Evolutionary conservation across 2,797 vertebrate species (phyloP).

Genomic region (Alosa sapidissima): DNA sequence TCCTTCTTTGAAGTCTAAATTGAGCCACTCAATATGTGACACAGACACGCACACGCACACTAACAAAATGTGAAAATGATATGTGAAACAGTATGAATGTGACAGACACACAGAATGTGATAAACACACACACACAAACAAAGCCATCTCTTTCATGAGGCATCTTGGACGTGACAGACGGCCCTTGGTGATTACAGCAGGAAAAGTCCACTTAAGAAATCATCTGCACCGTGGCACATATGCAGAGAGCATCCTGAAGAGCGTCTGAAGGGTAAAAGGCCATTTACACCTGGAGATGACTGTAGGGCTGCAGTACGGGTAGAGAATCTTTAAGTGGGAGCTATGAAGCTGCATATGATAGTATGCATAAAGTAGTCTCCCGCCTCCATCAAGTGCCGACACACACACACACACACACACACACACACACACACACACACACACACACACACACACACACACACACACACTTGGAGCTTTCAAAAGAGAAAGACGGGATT

Average conservation of each 20-base stretch:
- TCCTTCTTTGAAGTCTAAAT: too few relatives aligned
- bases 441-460: neutral
- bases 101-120: neutral
- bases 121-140: neutral
- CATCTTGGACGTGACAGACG: neutral
- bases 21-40: too few relatives aligned
- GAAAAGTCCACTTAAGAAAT: neutral
- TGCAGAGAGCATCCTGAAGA: neutral
- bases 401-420: slow-evolving; percentile 5
- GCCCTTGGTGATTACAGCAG: neutral
- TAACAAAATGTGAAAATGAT: too few relatives aligned
- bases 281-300: neutral
- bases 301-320: neutral
- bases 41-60: neutral
- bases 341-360: neutral
- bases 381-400: neutral
- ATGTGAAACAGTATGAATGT: too few relatives aligned
- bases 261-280: neutral
- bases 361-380: neutral
- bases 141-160: too few relatives aligned
- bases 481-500: neutral
- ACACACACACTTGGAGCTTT: slow-evolving; percentile 1
- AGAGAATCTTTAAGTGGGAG: neutral
- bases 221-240: neutral
- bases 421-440: neutral